Evolutionary conservation across 2,888 invertebrate species (phyloP).

Genomic region (Baccha elongata): DNA sequence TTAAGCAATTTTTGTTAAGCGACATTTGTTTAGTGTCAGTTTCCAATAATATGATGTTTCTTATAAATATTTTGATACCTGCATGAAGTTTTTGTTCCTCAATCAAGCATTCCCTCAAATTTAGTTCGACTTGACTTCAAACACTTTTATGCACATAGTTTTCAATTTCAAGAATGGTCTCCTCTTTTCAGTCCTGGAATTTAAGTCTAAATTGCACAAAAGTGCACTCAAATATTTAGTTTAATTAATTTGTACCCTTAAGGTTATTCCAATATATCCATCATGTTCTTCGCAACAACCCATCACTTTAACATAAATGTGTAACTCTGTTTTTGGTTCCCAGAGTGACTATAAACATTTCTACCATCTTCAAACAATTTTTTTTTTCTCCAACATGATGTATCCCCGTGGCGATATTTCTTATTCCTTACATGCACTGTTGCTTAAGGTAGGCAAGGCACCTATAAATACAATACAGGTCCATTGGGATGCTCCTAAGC

Average conservation of each 20-base stretch:
- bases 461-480: slow-evolving; percentile 20
- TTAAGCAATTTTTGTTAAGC: too few relatives aligned
- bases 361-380: too few relatives aligned
- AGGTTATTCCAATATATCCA: not conserved
- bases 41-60: too few relatives aligned
- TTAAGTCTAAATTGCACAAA: too few relatives aligned
- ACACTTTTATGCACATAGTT: too few relatives aligned
- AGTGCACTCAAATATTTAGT: slow-evolving; percentile 1
- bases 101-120: too few relatives aligned
- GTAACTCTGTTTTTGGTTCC: slow-evolving; percentile 1
- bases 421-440: slow-evolving; percentile 47
- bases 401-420: slow-evolving; percentile 56
- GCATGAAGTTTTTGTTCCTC: too few relatives aligned
- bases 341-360: not conserved
- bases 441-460: slow-evolving; percentile 13
- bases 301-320: slow-evolving; percentile 2
- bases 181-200: too few relatives aligned
- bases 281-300: slow-evolving; percentile 14
- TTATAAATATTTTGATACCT: too few relatives aligned
- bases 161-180: too few relatives aligned
- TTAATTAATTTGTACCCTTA: slow-evolving; percentile 26
- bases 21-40: too few relatives aligned
- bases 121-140: too few relatives aligned
- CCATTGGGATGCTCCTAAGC: slow-evolving; percentile 67
- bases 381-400: slow-evolving; percentile 13